Evolutionary conservation across 1,140 invertebrate species (phyloP).

Genomic region (Panagrolaimus sp.): DNA sequence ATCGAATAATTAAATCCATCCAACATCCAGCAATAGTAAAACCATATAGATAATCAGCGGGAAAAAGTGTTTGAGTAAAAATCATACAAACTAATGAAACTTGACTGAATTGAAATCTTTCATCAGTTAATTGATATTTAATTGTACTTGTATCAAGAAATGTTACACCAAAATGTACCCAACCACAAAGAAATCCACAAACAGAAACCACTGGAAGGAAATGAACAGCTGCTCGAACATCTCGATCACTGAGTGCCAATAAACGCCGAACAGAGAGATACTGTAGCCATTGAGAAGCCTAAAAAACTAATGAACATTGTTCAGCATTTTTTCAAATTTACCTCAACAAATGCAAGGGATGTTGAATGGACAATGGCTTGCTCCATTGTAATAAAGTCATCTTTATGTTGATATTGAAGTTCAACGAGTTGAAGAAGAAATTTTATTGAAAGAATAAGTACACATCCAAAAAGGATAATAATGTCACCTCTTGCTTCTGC

Average conservation of each 20-base stretch:
- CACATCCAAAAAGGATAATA: constrained; percentile 53
- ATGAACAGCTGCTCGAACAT: constrained; percentile 35
- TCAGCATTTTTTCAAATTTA: not conserved
- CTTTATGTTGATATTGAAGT: constrained; percentile 37
- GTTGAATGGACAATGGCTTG: constrained; percentile 25
- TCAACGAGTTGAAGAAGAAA: constrained; percentile 43
- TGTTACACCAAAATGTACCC: constrained; percentile 53
- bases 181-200: constrained; percentile 40
- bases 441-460: constrained; percentile 40
- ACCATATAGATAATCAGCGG: constrained; percentile 53
- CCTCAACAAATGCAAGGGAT: constrained; percentile 22
- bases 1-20: constrained; percentile 51
- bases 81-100: constrained; percentile 54
- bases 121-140: constrained; percentile 54
- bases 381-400: constrained; percentile 25
- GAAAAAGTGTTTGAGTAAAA: constrained; percentile 57
- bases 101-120: constrained; percentile 45
- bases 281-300: constrained; percentile 53
- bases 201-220: constrained; percentile 49
- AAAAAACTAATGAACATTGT: not conserved
- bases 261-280: constrained; percentile 49
- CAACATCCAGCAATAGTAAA: constrained; percentile 56
- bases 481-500: constrained; percentile 56
- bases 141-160: constrained; percentile 54
- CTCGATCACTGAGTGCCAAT: constrained; percentile 46